A percentile compares a stretch with the other conserved stretches of the same genome.
These are phyloP conservation scores for Synergus gifuensis DNA, from an alignment of 2,888 invertebrate species.

Conservation along the genomic window DNA sequence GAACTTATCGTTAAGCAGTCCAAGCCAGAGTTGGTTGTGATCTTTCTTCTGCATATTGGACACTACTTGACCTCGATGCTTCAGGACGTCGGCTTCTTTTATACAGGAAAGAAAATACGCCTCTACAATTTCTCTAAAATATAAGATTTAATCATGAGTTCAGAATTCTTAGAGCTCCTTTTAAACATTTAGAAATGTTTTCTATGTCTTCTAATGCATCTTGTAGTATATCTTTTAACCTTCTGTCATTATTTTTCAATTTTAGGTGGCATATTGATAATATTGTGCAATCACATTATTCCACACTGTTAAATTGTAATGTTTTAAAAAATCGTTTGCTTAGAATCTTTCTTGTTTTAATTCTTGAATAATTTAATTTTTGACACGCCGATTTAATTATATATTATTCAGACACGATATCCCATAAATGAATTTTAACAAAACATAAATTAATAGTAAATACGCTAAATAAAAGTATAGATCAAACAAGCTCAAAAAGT, in stretches of 20 bases:
- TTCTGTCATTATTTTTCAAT: too few relatives aligned
- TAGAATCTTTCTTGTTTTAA: too few relatives aligned
- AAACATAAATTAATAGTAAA: too few relatives aligned
- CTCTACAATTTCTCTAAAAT: conserved; percentile 91
- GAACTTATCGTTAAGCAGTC: conserved; percentile 97
- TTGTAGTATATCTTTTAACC: too few relatives aligned
- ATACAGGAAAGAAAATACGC: conserved; percentile 96
- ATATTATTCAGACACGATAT: too few relatives aligned
- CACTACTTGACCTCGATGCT: conserved; percentile 94
- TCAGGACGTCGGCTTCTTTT: conserved; percentile 99
- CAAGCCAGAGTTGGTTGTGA: conserved; percentile 97
- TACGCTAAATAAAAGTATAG: background rate
- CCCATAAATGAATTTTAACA: too few relatives aligned
- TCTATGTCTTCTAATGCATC: too few relatives aligned
- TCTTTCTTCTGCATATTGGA: conserved; percentile 97
- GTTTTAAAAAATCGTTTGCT: background rate
- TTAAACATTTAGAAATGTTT: too few relatives aligned
- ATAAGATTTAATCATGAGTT: conserved; percentile 40
- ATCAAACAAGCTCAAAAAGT: background rate
- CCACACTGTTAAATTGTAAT: background rate
- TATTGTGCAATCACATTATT: too few relatives aligned
- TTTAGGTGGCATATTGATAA: too few relatives aligned
- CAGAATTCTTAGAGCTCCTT: background rate
- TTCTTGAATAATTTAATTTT: too few relatives aligned
- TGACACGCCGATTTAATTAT: too few relatives aligned